A percentile compares a stretch with the other conserved stretches of the same genome.
Evolutionary conservation across 2,113 vertebrate genomes (phyloP).

Genomic region (Glaucomys volans): DNA sequence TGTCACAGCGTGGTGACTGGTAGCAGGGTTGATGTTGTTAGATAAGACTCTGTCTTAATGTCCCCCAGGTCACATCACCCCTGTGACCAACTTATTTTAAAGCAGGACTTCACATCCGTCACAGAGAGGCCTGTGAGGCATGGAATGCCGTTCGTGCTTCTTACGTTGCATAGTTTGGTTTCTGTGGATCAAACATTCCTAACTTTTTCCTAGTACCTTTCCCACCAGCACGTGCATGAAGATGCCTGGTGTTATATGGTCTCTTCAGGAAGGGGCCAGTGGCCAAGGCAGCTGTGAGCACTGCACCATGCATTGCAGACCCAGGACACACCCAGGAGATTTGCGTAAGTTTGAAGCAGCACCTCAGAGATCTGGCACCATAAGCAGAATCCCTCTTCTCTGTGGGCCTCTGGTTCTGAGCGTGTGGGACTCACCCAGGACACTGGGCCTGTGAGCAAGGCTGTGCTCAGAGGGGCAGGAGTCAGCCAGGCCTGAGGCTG

Average conservation of each 20-base stretch:
- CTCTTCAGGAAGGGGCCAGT: neutral
- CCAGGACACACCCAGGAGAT: neutral
- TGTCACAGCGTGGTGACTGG: neutral
- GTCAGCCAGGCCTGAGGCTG: neutral
- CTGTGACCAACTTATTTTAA: neutral
- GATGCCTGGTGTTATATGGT: neutral
- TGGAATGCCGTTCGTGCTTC: too few relatives aligned
- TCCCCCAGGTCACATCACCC: neutral
- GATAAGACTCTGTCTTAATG: neutral
- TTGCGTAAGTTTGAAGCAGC: neutral
- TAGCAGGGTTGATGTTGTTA: neutral
- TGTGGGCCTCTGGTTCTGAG: neutral
- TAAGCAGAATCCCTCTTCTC: neutral
- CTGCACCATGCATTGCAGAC: too few relatives aligned
- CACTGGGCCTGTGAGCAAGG: rapidly evolving
- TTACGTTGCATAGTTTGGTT: neutral
- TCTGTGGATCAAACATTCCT: neutral
- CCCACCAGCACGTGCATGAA: neutral
- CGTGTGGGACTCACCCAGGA: neutral
- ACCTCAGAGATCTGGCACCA: neutral
- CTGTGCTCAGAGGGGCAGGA: rapidly evolving
- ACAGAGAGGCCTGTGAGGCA: neutral
- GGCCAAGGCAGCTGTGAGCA: neutral
- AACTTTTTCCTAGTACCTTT: neutral
- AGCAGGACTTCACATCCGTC: neutral